phyloP scores from a whole-genome alignment of 2,888 invertebrate species.

The Noctua janthina region DNA sequence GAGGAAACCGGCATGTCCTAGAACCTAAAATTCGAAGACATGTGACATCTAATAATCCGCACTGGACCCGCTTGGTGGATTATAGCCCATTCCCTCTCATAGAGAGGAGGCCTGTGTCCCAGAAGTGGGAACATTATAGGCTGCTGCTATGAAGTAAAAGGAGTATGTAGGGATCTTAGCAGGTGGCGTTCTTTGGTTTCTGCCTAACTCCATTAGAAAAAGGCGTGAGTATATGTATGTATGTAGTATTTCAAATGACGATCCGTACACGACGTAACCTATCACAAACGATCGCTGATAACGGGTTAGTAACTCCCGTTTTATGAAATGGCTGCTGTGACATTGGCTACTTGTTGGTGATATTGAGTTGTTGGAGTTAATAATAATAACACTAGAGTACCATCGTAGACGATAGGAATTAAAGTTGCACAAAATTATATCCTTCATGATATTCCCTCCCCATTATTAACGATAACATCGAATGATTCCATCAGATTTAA shows the following conservation, averaged over 20 bases:
- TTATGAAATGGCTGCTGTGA: not conserved
- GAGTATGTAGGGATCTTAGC: no score
- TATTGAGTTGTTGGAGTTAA: not conserved
- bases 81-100: no score
- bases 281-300: not conserved
- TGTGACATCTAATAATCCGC: no score
- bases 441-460: not conserved
- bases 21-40: no score
- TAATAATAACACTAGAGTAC: not conserved
- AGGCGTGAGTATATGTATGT: no score
- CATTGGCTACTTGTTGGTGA: not conserved
- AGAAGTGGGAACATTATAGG: no score
- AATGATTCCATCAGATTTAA: slow-evolving; percentile 42
- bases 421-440: not conserved
- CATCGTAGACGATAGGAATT: not conserved
- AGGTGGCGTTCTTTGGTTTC: no score
- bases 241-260: not conserved
- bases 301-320: not conserved
- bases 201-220: no score
- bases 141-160: no score
- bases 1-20: no score
- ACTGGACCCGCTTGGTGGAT: no score
- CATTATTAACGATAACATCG: slow-evolving; percentile 24
- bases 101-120: no score
- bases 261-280: not conserved